These are phyloP conservation scores for Leptinotarsa defecta DNA, from an alignment of 1,140 invertebrate species.

Conservation along the genomic window DNA sequence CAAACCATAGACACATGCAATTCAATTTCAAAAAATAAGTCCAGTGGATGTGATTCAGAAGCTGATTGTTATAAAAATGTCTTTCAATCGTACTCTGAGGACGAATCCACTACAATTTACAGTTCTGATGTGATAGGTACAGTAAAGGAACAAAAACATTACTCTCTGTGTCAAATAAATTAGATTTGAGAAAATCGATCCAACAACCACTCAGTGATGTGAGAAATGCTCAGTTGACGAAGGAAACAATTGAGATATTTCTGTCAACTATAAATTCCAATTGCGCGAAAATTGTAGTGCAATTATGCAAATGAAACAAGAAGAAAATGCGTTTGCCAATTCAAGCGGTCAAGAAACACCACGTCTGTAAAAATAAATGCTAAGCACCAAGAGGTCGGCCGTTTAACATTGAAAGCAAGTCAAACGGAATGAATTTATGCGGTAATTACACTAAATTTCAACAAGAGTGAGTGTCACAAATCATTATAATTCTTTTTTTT, in stretches of 20 bases:
- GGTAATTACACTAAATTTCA: background rate
- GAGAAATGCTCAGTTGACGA: too few species aligned
- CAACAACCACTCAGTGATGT: too few species aligned
- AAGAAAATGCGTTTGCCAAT: background rate
- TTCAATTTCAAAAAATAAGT: too few species aligned
- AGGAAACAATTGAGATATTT: background rate
- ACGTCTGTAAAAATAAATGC: background rate
- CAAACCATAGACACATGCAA: too few species aligned
- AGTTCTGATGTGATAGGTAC: too few species aligned
- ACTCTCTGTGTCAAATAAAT: too few species aligned
- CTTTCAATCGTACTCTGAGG: too few species aligned
- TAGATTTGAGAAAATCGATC: too few species aligned
- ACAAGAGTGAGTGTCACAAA: background rate
- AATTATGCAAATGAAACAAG: slow-evolving; percentile 1
- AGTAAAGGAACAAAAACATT: too few species aligned
- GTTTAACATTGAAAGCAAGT: background rate
- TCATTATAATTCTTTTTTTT: background rate
- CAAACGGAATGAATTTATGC: slow-evolving; percentile 3
- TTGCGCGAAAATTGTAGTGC: background rate
- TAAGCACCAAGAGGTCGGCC: slow-evolving; percentile 2
- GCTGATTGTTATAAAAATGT: too few species aligned
- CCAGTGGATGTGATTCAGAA: too few species aligned
- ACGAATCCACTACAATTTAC: too few species aligned
- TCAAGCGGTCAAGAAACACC: background rate
- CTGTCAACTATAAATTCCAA: slow-evolving; percentile 6